A percentile compares a stretch with the other conserved stretches of the same genome.
Conservation (phyloP, 2,888 invertebrate species). For the Heliconius charithonia region DNA sequence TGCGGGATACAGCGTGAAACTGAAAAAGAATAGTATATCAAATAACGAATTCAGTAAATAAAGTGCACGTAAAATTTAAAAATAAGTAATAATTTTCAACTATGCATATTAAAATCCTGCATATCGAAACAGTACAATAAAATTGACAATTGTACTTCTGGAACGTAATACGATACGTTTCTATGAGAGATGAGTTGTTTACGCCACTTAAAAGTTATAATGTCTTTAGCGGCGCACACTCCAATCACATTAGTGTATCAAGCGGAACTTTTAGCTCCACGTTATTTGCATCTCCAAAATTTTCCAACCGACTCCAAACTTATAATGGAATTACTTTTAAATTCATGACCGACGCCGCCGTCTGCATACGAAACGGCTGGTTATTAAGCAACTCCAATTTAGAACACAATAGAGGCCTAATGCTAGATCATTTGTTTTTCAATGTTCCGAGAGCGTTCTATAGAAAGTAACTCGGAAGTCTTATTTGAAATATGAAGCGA, state of each 20-base stretch:
- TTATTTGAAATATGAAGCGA: conserved; percentile 44
- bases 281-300: conserved; percentile 70
- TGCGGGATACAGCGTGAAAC: no score
- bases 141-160: conserved; percentile 18
- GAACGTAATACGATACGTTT: conserved; percentile 37
- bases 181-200: conserved; percentile 55
- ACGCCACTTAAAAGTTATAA: conserved; percentile 70
- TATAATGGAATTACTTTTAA: conserved; percentile 79
- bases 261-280: conserved; percentile 62
- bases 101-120: neutral
- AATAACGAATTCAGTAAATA: neutral
- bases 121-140: neutral
- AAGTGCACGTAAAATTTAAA: neutral
- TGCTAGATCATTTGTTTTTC: conserved; percentile 34
- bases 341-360: conserved; percentile 63
- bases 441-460: conserved; percentile 1
- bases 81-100: neutral
- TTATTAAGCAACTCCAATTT: conserved; percentile 51
- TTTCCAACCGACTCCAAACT: conserved; percentile 67
- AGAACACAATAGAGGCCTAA: conserved; percentile 52
- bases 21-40: neutral
- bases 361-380: conserved; percentile 60
- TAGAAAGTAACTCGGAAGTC: conserved; percentile 34
- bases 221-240: conserved; percentile 60
- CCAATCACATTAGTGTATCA: conserved; percentile 74